A percentile compares a stretch with the other conserved stretches of the same genome.
phyloP scores from a whole-genome alignment of 2,113 vertebrate genomes.

The Sander lucioperca region DNA sequence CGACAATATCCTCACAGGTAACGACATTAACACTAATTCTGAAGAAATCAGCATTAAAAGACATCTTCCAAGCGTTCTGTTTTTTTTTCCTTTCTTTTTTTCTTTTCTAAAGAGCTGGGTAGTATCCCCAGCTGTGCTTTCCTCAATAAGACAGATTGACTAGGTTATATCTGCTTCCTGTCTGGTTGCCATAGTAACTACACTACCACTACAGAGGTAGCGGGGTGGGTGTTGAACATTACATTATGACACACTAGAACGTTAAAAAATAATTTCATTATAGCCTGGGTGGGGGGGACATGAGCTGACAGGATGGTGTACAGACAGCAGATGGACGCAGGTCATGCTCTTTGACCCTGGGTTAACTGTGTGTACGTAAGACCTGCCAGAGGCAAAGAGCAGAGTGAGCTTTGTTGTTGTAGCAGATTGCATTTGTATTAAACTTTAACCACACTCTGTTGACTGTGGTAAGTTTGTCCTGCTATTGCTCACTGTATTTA shows the following conservation, averaged over 20 bases:
- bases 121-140: constrained; percentile 29
- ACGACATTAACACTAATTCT: constrained; percentile 6
- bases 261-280: constrained; percentile 67
- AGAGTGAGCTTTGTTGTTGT: background rate
- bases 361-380: constrained; percentile 1
- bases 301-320: constrained; percentile 7
- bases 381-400: constrained; percentile 1
- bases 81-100: background rate
- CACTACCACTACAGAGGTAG: constrained; percentile 46
- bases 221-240: constrained; percentile 54
- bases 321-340: constrained; percentile 40
- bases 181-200: constrained; percentile 71
- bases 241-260: constrained; percentile 53
- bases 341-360: constrained; percentile 34
- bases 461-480: background rate
- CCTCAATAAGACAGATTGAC: constrained; percentile 56
- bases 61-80: background rate
- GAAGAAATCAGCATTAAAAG: background rate
- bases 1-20: constrained; percentile 91
- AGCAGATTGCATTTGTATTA: constrained; percentile 2
- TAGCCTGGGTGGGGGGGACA: constrained; percentile 29
- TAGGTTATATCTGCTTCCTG: constrained; percentile 54
- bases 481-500: background rate
- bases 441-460: background rate
- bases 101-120: background rate